Base-by-base conservation (phyloP, 2,797 vertebrate genomes). In the Onychomys torridus region DNA sequence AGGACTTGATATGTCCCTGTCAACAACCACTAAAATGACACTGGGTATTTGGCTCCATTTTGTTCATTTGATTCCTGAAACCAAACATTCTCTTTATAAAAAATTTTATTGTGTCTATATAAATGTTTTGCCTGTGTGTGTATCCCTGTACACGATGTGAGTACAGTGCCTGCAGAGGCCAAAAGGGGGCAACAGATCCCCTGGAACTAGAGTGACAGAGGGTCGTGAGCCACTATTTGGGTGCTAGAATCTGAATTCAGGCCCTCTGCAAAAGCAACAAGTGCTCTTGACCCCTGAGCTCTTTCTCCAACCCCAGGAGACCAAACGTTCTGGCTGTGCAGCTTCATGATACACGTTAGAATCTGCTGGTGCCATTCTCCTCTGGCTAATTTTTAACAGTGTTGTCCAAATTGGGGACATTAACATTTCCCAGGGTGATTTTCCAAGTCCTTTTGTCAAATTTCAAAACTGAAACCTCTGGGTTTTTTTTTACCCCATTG, bases 391-490 rank as follows among this genome's bases (percentile, higher is more conserved):
- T 61, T 37, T 77, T 87, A 40, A 86, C 23, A 85, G 25, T 71
- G 78, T 55, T 89, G 46, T 79, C 90, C 83, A 71, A 75, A 67
- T 76, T 91, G 81, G 84, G 23, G 49, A 73, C 37, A 46, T 52
- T 73, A 43, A 61, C n/a, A 19, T 65, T 61, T 88, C 76, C 81
- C 69, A 46, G 91, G 37, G 40, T 86, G 75, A 78, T 59, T 95
- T 95, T 95, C 73, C 32, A 59, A 92, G 82, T 92, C 43, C 57
- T 93, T 94, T 69, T 65, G 49, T 90, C 90, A 97, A 93, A 83
- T 92, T 90, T 75, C 55, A 89, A 96, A 96, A 96, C 69, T 89
- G 49, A 95, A 95, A 82, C 40, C n/a, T 85, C 25, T 92, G 77
- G 87, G 37, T 23, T 2, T 49, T 49, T 49, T 82, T 93, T 91